These are phyloP conservation scores for Metellina segmentata DNA, from an alignment of 2,888 invertebrate genomes.

Conservation along the genomic window DNA sequence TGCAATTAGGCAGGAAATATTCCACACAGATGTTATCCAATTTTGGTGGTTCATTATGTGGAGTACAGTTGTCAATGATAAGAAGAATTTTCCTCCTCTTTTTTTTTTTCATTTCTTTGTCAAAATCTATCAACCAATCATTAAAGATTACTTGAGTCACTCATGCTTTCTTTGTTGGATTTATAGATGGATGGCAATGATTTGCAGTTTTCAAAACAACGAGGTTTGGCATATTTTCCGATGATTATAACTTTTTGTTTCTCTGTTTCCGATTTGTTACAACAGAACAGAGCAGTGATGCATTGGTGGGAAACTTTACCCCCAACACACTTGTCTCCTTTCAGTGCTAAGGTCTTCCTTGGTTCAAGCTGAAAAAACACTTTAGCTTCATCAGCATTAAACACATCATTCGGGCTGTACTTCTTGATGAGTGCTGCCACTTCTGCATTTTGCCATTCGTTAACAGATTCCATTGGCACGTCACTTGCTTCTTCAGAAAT, in stretches of 20 bases:
- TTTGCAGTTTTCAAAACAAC: constrained; percentile 12
- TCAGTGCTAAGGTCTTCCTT: background rate
- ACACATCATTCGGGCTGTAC: constrained; percentile 4
- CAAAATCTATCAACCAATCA: constrained; percentile 14
- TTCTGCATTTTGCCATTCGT: background rate
- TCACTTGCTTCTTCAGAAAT: background rate
- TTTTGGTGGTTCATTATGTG: background rate
- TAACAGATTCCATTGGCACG: constrained; percentile 5
- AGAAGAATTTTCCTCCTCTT: background rate
- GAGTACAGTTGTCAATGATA: constrained; percentile 18
- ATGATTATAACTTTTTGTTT: constrained; percentile 5
- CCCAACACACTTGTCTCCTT: constrained; percentile 15
- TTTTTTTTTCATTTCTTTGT: constrained; percentile 16
- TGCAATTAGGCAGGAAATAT: no score
- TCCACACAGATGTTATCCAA: constrained; percentile 1
- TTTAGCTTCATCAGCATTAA: constrained; percentile 12
- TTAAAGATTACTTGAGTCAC: constrained; percentile 9
- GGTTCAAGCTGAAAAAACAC: constrained; percentile 11
- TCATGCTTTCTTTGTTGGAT: constrained; percentile 8
- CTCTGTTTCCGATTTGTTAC: constrained; percentile 1
- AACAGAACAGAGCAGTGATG: background rate
- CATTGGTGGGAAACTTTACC: constrained; percentile 1
- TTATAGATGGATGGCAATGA: background rate
- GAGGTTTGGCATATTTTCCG: background rate
- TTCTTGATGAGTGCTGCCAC: background rate